Percentiles rank a stretch among this genome's conserved stretches.
Conservation (phyloP, 2,797 vertebrate species). For the Melanotaenia nigrans region DNA sequence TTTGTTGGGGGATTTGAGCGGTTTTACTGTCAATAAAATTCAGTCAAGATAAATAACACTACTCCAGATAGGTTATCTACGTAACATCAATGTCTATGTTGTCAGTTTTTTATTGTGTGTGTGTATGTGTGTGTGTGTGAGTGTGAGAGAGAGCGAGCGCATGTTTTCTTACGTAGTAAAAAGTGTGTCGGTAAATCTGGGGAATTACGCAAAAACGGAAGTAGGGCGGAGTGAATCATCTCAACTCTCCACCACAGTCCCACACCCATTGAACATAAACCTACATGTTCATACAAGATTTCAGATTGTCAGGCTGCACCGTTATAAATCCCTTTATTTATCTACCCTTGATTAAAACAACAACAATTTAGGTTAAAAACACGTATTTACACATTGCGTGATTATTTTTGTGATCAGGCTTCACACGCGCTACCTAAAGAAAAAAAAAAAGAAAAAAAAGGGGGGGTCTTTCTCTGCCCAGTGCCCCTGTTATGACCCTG, state of each 20-base stretch:
- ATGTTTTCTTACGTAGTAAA: neutral
- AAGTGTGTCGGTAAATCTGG: neutral
- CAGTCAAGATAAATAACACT: neutral
- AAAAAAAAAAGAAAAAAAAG: slow-evolving; percentile 1
- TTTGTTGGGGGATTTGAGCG: neutral
- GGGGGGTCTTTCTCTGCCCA: slow-evolving; percentile 40
- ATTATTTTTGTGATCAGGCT: slow-evolving; percentile 51
- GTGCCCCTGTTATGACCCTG: neutral
- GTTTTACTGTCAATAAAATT: neutral
- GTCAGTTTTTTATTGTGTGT: neutral
- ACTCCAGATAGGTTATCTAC: neutral
- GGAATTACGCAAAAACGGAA: slow-evolving; percentile 57
- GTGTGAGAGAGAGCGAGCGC: too few relatives aligned
- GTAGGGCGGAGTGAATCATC: slow-evolving; percentile 32
- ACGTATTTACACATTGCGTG: too few relatives aligned
- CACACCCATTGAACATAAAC: slow-evolving; percentile 25
- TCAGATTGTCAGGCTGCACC: too few relatives aligned
- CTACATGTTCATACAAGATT: neutral
- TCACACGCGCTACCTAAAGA: slow-evolving; percentile 20
- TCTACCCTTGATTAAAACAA: fast-evolving
- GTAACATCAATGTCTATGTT: neutral
- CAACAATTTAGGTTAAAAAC: neutral
- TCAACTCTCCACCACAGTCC: neutral
- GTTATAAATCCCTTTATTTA: neutral
- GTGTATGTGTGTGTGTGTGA: too few relatives aligned